These are phyloP conservation scores for Colinus virginianus DNA, from an alignment of 2,113 vertebrate genomes.

Conservation along the genomic window DNA sequence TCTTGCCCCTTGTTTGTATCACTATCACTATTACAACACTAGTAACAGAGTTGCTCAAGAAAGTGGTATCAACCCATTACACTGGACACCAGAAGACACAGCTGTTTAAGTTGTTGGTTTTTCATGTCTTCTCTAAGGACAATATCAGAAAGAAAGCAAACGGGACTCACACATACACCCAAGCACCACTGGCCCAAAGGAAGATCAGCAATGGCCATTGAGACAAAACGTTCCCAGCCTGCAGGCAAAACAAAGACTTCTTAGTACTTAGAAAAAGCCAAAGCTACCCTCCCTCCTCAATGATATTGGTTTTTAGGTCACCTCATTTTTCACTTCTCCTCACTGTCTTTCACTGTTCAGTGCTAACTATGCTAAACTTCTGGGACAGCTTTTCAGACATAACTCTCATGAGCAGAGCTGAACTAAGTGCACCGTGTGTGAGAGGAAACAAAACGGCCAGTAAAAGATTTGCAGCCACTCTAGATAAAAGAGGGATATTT, in stretches of 20 bases:
- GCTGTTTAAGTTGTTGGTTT: background rate
- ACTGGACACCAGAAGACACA: background rate
- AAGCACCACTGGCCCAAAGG: background rate
- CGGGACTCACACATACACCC: background rate
- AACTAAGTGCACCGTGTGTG: background rate
- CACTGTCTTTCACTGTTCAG: background rate
- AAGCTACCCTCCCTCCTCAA: background rate
- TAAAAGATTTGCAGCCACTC: slow-evolving; percentile 38
- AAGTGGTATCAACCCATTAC: fast-evolving
- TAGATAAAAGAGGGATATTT: slow-evolving; percentile 41
- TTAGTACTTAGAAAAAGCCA: background rate
- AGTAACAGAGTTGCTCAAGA: background rate
- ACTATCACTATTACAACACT: fast-evolving
- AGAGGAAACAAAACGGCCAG: background rate
- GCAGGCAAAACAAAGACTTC: background rate
- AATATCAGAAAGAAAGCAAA: background rate
- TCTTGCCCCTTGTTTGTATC: background rate
- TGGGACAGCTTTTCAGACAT: background rate
- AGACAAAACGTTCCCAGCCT: background rate
- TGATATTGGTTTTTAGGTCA: background rate
- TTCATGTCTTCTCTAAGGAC: background rate
- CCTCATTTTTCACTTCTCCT: background rate
- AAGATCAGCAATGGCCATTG: background rate
- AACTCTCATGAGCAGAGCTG: background rate
- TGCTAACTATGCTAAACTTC: background rate